Conservation (phyloP, 2,113 vertebrate genomes). For the Pomatostomus ruficeps region DNA sequence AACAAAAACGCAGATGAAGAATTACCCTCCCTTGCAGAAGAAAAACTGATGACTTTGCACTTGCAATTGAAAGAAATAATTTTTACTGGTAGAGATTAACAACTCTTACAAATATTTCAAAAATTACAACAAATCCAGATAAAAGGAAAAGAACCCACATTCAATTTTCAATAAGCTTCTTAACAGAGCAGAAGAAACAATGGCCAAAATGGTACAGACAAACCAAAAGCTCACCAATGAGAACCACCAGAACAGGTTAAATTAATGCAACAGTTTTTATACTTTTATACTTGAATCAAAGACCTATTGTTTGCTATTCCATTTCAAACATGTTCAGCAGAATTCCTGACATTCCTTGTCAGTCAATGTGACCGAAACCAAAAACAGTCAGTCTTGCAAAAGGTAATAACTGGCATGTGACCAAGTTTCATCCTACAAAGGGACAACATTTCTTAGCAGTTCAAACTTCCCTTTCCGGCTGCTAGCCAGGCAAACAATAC, state of each 20-base stretch:
- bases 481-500: neutral
- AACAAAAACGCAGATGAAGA: neutral
- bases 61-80: neutral
- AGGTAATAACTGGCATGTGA: slow-evolving; percentile 51
- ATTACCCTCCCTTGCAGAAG: neutral
- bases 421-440: slow-evolving; percentile 67
- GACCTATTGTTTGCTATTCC: slow-evolving; percentile 67
- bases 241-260: slow-evolving; percentile 15
- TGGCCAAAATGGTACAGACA: neutral
- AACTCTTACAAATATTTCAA: neutral
- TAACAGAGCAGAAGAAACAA: neutral
- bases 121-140: neutral
- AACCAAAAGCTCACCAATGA: neutral
- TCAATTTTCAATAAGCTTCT: neutral
- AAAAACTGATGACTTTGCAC: neutral
- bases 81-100: neutral
- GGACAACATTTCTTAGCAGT: neutral
- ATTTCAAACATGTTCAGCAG: slow-evolving; percentile 58
- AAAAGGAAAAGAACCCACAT: neutral
- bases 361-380: slow-evolving; percentile 74
- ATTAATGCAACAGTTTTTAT: slow-evolving; percentile 48
- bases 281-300: slow-evolving; percentile 59
- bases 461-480: slow-evolving; percentile 52
- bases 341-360: slow-evolving; percentile 79
- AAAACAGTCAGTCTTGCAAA: slow-evolving; percentile 63